phyloP scores from a whole-genome alignment of 2,113 vertebrate species.

The Pygoscelis adeliae region DNA sequence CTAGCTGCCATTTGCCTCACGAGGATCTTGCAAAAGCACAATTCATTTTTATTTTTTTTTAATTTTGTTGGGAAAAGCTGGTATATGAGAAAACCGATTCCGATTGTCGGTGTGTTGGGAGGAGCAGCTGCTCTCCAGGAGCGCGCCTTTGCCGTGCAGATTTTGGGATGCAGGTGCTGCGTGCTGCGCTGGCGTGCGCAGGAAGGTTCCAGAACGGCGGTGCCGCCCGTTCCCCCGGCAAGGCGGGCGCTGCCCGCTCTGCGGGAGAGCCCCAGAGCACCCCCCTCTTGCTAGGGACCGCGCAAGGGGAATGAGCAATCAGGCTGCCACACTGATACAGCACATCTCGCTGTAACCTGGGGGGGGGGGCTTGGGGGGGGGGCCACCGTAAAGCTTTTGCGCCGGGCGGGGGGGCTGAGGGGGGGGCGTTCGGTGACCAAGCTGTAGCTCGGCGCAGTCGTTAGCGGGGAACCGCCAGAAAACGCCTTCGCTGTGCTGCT shows the following conservation, averaged over 20 bases:
- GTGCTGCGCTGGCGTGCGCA: neutral
- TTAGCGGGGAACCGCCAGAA: neutral
- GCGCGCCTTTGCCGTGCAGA: neutral
- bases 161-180: neutral
- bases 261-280: neutral
- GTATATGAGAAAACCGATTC: neutral
- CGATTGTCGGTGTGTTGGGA: neutral
- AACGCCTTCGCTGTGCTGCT: neutral
- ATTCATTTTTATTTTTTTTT: neutral
- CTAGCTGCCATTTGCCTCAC: accelerated
- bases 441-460: neutral
- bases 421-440: neutral
- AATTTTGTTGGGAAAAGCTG: neutral
- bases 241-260: neutral
- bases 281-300: neutral
- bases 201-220: constrained; percentile 71
- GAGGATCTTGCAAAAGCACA: neutral
- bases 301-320: neutral
- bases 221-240: neutral
- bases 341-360: neutral
- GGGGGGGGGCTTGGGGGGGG: too few relatives aligned
- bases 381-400: neutral
- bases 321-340: neutral
- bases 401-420: too few relatives aligned
- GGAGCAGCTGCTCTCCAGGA: neutral